Percentiles rank a stretch among this genome's conserved stretches.
These are phyloP conservation scores for Ellobium chinense DNA, from an alignment of 2,888 invertebrate genomes.

Conservation along the genomic window DNA sequence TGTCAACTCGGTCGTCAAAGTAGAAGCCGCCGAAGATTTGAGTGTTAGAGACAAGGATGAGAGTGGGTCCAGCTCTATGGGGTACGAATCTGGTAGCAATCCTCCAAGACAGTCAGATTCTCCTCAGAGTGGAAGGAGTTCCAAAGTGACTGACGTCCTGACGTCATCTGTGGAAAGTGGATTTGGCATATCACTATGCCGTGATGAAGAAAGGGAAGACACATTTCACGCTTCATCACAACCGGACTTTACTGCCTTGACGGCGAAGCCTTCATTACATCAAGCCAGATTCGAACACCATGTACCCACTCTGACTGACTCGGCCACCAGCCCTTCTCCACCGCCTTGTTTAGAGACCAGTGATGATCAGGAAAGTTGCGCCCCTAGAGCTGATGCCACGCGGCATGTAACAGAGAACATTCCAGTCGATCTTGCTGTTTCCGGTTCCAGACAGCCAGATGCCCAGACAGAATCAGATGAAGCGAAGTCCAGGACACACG, in stretches of 20 bases:
- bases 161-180: background rate
- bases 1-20: background rate
- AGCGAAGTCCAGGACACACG: background rate
- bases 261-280: background rate
- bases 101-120: background rate
- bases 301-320: constrained; percentile 45
- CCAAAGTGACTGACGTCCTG: constrained; percentile 5
- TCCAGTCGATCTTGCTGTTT: constrained; percentile 9
- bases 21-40: constrained; percentile 9
- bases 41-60: constrained; percentile 12
- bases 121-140: background rate
- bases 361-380: background rate
- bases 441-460: background rate
- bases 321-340: constrained; percentile 49
- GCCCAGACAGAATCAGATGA: background rate
- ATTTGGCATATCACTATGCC: background rate
- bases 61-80: background rate
- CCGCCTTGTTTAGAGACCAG: constrained; percentile 20
- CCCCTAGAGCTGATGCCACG: background rate
- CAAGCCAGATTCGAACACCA: constrained; percentile 1
- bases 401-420: background rate
- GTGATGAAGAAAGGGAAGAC: background rate
- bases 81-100: background rate
- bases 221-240: background rate
- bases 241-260: background rate